phyloP scores from a whole-genome alignment of 2,888 invertebrate genomes.

The Cosmia trapezina region DNA sequence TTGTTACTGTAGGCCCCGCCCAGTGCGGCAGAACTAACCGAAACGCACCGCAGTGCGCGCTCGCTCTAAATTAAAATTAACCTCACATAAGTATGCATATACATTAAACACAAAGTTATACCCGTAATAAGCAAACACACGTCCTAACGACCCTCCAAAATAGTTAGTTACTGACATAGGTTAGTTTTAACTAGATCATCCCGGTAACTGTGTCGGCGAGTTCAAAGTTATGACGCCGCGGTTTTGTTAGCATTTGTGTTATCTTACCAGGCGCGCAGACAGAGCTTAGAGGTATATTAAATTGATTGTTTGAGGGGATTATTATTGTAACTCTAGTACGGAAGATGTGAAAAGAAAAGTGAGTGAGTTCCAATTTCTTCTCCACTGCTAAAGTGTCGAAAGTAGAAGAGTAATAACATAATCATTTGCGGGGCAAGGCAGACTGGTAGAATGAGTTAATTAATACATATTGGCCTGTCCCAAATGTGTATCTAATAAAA shows the following conservation, averaged over 20 bases:
- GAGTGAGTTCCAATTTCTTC: too few species aligned
- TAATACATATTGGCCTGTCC: too few species aligned
- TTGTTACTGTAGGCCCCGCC: too few species aligned
- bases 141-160: conserved; percentile 44
- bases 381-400: too few species aligned
- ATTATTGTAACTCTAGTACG: background rate
- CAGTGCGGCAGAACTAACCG: too few species aligned
- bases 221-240: conserved; percentile 59
- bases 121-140: conserved; percentile 20
- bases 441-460: too few species aligned
- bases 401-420: too few species aligned
- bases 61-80: too few species aligned
- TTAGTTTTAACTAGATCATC: conserved; percentile 74
- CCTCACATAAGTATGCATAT: conserved; percentile 6
- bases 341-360: background rate
- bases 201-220: conserved; percentile 59
- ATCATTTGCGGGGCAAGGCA: too few species aligned
- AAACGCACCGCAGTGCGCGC: too few species aligned
- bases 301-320: background rate
- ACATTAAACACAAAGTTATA: conserved; percentile 32
- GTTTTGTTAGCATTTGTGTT: conserved; percentile 64
- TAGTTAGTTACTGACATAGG: conserved; percentile 73
- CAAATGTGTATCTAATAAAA: too few species aligned
- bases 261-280: conserved; percentile 30
- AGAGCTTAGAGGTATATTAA: background rate